phyloP scores from a whole-genome alignment of 1,140 invertebrate species.

The Pogonus chalceus region DNA sequence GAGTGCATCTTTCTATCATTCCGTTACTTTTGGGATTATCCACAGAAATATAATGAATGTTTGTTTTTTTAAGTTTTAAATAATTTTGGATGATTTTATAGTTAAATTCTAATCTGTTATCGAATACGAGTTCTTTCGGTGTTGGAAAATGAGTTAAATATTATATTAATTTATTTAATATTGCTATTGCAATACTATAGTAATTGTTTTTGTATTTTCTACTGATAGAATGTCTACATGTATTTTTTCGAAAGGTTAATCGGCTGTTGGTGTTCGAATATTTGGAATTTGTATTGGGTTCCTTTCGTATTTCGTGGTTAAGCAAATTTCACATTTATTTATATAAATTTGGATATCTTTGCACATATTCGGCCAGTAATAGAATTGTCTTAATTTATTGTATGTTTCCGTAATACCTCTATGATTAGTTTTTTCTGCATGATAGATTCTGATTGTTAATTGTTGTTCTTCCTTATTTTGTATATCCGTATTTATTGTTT shows the following conservation, averaged over 20 bases:
- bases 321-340: background rate
- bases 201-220: background rate
- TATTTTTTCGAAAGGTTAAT: background rate
- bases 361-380: background rate
- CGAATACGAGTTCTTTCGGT: background rate
- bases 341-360: background rate
- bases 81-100: background rate
- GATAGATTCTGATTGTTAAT: background rate
- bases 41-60: background rate
- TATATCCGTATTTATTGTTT: background rate
- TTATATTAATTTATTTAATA: background rate
- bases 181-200: background rate
- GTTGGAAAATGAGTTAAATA: background rate
- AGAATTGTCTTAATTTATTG: background rate
- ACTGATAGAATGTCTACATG: background rate
- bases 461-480: background rate
- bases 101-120: background rate
- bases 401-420: background rate
- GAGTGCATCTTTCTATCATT: background rate
- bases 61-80: background rate
- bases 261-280: background rate
- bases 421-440: background rate
- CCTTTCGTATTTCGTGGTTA: background rate
- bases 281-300: background rate
- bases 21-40: background rate